A percentile compares a stretch with the other conserved stretches of the same genome.
Evolutionary conservation across 2,888 invertebrate genomes (phyloP).

Genomic region (Acrocyrtus sp.): DNA sequence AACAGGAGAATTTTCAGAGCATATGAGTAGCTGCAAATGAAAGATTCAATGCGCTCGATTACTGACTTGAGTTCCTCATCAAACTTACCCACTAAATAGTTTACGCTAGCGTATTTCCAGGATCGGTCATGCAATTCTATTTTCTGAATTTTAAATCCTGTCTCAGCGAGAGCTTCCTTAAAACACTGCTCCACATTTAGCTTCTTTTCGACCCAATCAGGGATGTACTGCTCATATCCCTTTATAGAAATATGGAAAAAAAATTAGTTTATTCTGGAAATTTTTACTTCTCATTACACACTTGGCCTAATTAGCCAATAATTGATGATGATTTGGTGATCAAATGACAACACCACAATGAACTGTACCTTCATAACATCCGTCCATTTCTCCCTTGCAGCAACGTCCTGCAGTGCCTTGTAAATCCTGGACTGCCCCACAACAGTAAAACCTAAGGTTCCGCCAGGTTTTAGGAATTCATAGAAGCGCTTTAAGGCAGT

Average conservation of each 20-base stretch:
- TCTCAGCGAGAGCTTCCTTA: conserved; percentile 14
- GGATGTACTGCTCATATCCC: conserved; percentile 52
- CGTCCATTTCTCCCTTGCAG: conserved; percentile 28
- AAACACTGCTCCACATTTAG: conserved; percentile 38
- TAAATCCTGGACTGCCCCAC: conserved; percentile 29
- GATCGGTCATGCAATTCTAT: conserved; percentile 26
- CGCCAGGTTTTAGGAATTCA: conserved; percentile 40
- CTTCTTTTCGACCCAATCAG: conserved; percentile 46
- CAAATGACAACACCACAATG: not conserved
- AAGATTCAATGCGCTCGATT: not conserved
- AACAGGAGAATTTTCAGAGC: not conserved
- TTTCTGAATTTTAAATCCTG: conserved; percentile 45
- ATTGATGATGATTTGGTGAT: not conserved
- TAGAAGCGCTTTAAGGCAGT: conserved; percentile 39
- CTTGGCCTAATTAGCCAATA: too few species aligned
- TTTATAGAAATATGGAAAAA: not conserved
- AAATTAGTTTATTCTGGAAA: too few species aligned
- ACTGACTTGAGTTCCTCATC: not conserved
- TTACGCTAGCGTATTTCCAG: conserved; percentile 31
- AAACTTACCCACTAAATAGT: conserved; percentile 33
- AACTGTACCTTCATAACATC: conserved; percentile 29
- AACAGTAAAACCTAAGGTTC: conserved; percentile 43
- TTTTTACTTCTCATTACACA: too few species aligned
- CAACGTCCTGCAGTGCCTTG: conserved; percentile 25
- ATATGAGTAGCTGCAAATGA: too few species aligned